Evolutionary conservation across 2,888 invertebrate genomes (phyloP).

Genomic region (Lasioglossum pauxillum): DNA sequence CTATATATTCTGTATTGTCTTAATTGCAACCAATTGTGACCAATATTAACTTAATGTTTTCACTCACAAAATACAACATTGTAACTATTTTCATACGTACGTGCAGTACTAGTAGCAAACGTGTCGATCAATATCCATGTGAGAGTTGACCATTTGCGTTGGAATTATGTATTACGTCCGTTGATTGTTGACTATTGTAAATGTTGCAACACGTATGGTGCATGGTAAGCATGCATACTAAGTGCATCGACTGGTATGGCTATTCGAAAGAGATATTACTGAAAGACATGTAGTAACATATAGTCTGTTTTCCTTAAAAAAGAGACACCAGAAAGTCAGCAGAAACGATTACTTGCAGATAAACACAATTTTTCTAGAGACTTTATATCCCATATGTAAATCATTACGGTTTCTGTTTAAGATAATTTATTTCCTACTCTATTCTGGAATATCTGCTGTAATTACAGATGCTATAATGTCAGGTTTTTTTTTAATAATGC

Average conservation of each 20-base stretch:
- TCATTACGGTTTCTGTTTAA: too few relatives aligned
- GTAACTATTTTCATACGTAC: neutral
- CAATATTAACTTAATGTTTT: neutral
- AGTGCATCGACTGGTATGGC: neutral
- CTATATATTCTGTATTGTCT: too few relatives aligned
- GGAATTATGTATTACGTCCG: neutral
- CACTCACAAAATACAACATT: neutral
- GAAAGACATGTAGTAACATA: neutral
- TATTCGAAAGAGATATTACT: neutral
- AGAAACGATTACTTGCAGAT: too few relatives aligned
- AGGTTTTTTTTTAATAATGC: too few relatives aligned
- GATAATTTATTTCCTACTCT: too few relatives aligned
- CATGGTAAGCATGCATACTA: neutral
- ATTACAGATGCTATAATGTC: too few relatives aligned
- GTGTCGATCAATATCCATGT: neutral
- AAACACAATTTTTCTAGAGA: too few relatives aligned
- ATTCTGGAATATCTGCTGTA: too few relatives aligned
- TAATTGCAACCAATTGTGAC: neutral
- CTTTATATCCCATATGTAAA: too few relatives aligned
- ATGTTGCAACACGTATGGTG: neutral
- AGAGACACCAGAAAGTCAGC: too few relatives aligned
- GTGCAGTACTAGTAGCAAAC: neutral
- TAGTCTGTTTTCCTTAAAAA: too few relatives aligned
- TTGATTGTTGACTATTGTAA: conserved; percentile 1
- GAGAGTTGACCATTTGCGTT: neutral